Base-by-base conservation (phyloP, 1,140 invertebrate species). In the Hycleus cichorii region DNA sequence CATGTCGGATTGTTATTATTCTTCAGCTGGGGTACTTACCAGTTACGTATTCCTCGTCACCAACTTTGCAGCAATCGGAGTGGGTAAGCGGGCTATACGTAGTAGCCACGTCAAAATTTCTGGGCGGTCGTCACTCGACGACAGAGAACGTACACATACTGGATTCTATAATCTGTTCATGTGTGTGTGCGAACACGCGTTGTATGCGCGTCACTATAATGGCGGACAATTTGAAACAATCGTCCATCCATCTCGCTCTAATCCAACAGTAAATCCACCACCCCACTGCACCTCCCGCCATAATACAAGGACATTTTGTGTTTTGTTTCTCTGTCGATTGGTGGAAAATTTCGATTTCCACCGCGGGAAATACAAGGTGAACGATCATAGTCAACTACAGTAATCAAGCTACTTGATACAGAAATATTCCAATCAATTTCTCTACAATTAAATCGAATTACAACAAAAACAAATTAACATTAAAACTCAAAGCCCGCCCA, bases 1-100 rank as follows among this genome's bases (percentile, higher is more conserved):
- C 81, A 80, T 81, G 82, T 80, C 81, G 78, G 81, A 76, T 78
- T 81, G 81, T 82, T 84, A 77, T 77, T 80, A 83, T 83, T 72
- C 70, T 72, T 72, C 69, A 67, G 69, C 83, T 82, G 83, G 79
- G 32, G 81, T 86, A 88, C 87, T 89, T 86, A 89, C 87, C 87
- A 88, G 85, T 90, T 91, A 90, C 88, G 88, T 90, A 89, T 88
- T 90, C 87, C 85, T 90, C 88, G 88, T 90, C 88, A 90, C 88
- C 85, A 86, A 88, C 80, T 89, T 89, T 88, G 87, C 87, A 86
- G 87, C 85, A 85, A 87, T 85, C 85, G 85, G 88, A 91, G 86
- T 90, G 88, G 89, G 87, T 85, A 88, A 89, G 84, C 82, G 82
- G 82, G 86, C 84, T 83, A 87, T 90, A 90, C 88, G 89, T 91